Evolutionary conservation across 53 echinoderm and acorn worm species (phyloP), one percentile per base, ranked within the genome.

Genomic region (Arbacia lixula): DNA sequence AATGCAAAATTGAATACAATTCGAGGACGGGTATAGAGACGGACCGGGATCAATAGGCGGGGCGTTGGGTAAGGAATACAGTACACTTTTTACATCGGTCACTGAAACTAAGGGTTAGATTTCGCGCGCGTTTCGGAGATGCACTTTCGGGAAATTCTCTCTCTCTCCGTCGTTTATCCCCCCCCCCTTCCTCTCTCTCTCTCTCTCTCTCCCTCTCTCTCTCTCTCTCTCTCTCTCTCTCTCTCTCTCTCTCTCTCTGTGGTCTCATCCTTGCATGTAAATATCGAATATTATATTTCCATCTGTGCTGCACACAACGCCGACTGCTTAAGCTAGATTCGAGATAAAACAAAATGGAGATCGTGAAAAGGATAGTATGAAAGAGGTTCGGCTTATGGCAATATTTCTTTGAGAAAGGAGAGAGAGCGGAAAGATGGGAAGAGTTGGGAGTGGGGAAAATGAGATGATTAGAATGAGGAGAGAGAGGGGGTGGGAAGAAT

Each of bases 231-330:
- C n/a, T n/a, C n/a, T n/a, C n/a, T n/a, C n/a, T n/a, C n/a, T n/a
- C n/a, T n/a, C n/a, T n/a, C n/a, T n/a, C n/a, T n/a, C n/a, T n/a
- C n/a, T n/a, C n/a, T n/a, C n/a, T n/a, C n/a, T n/a, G n/a, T n/a
- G n/a, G n/a, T n/a, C n/a, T n/a, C n/a, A n/a, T n/a, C n/a, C n/a
- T n/a, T n/a, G n/a, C n/a, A n/a, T n/a, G n/a, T n/a, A n/a, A 74
- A 74, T 74, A 74, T 74, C 52, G 74, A 74, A 74, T 74, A 74
- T 74, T 74, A 53, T 52, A 74, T 74, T 74, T 53, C 74, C 53
- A 69, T 14, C 28, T 40, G 28, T 69, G 69, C 28, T 43, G 69
- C 42, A 42, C 69, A 26, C 69, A 25, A 8, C 49, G 49, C n/a
- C n/a, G n/a, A n/a, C n/a, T n/a, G n/a, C n/a, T n/a, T n/a, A n/a